These are phyloP conservation scores for Laothoe populi DNA, from an alignment of 2,888 invertebrate genomes.

Conservation along the genomic window DNA sequence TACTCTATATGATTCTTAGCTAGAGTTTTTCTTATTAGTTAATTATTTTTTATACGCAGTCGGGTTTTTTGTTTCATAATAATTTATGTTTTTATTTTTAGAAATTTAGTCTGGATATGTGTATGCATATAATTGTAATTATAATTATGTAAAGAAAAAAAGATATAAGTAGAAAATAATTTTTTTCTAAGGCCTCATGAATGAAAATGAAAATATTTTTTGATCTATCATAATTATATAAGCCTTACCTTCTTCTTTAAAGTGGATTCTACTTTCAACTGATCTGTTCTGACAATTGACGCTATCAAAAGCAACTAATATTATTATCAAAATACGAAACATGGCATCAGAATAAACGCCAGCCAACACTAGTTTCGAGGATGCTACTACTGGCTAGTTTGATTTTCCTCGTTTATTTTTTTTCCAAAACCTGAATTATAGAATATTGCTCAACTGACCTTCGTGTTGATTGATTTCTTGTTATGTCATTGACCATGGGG, in stretches of 20 bases:
- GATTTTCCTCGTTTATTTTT: conserved; percentile 3
- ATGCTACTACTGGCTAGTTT: neutral
- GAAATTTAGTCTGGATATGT: too few species aligned
- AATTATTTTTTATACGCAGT: too few species aligned
- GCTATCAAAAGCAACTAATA: neutral
- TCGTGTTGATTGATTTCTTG: neutral
- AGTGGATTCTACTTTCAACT: conserved; percentile 1
- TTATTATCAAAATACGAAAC: conserved; percentile 6
- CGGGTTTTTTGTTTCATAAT: too few species aligned
- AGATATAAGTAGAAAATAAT: too few species aligned
- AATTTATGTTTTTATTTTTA: too few species aligned
- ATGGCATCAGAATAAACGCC: neutral
- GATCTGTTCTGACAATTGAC: neutral
- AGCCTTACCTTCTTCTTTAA: conserved; percentile 7
- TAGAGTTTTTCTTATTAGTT: too few species aligned
- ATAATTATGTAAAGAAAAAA: too few species aligned
- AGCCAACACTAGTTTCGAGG: neutral
- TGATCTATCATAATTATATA: neutral
- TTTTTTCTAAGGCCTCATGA: neutral
- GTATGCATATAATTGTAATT: too few species aligned
- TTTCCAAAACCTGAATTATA: neutral
- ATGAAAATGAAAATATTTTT: neutral
- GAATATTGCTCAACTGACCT: neutral
- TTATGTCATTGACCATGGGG: neutral
- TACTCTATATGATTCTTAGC: too few species aligned